These are phyloP conservation scores for Thinocorus orbignyianus DNA, from an alignment of 2,113 vertebrate genomes.

Conservation along the genomic window DNA sequence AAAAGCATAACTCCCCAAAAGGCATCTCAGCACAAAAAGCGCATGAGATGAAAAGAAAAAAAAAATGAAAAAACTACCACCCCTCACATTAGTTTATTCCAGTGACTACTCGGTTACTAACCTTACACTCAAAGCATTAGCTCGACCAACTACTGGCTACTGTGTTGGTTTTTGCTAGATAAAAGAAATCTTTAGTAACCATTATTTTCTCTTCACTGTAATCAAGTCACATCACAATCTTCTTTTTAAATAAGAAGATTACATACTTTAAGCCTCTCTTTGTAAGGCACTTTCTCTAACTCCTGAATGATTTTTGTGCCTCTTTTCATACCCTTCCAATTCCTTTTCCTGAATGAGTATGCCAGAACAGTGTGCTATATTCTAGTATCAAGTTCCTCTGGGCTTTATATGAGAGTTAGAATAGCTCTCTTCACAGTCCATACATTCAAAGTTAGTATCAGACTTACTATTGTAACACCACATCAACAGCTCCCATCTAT, in stretches of 20 bases:
- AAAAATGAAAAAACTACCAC: background rate
- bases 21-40: background rate
- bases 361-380: background rate
- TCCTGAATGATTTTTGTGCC: background rate
- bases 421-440: background rate
- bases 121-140: background rate
- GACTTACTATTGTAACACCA: background rate
- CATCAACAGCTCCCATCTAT: background rate
- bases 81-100: background rate
- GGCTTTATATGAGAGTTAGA: background rate
- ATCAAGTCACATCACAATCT: background rate
- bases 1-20: background rate
- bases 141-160: background rate
- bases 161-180: background rate
- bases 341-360: background rate
- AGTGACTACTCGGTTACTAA: background rate
- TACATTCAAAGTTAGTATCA: background rate
- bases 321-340: background rate
- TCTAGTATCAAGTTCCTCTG: background rate
- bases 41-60: background rate
- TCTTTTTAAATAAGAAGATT: background rate
- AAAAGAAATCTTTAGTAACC: background rate
- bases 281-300: background rate
- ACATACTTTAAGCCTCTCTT: background rate
- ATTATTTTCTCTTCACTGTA: background rate